phyloP scores from a whole-genome alignment of 2,113 vertebrate genomes.

The Nothocercus nigrocapillus region DNA sequence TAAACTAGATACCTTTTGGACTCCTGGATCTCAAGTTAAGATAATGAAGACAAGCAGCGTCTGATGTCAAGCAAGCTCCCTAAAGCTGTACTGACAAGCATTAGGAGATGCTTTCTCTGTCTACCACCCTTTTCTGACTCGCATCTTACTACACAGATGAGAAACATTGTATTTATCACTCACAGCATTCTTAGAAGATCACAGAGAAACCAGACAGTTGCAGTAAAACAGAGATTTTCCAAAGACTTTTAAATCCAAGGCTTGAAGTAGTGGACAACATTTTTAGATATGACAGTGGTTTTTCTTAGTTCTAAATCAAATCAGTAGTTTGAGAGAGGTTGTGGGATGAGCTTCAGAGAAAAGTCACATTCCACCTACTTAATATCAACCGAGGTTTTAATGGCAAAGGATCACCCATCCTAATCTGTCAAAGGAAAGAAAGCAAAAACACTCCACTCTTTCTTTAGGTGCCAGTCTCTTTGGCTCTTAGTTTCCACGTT shows the following conservation, averaged over 20 bases:
- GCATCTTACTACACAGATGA: background rate
- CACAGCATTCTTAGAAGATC: background rate
- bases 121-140: background rate
- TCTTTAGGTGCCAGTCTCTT: background rate
- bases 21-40: background rate
- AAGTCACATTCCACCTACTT: background rate
- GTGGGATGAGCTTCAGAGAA: background rate
- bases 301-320: background rate
- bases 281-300: background rate
- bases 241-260: fast-evolving
- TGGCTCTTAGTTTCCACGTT: background rate
- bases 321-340: background rate
- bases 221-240: background rate
- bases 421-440: background rate
- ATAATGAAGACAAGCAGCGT: background rate
- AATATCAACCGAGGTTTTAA: background rate
- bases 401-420: background rate
- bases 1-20: background rate
- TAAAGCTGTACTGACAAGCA: background rate
- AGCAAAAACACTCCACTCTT: background rate
- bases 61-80: background rate
- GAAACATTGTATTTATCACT: background rate
- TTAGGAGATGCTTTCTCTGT: background rate
- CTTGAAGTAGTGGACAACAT: background rate
- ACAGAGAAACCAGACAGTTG: fast-evolving